Base-by-base conservation (phyloP, 2,797 vertebrate genomes). In the Enteromius thamalakanensis region DNA sequence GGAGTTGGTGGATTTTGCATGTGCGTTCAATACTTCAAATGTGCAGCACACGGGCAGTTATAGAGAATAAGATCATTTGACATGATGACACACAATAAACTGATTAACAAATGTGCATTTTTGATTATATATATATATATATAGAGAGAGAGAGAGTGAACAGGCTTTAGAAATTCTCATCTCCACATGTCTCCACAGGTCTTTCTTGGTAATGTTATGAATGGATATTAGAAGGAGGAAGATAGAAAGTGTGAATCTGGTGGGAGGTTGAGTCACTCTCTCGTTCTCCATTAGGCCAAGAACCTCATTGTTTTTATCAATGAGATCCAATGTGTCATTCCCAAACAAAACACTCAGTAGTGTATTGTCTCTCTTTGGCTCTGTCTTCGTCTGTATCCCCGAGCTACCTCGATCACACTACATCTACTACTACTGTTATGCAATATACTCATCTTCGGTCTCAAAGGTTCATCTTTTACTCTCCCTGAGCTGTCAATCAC, bases 391-490 rank as follows among this genome's bases (percentile, higher is more conserved):
- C 79, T 72, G 19, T 81, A 70, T 74, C 80, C 80, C 58, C 15
- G 29, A 81, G 80, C 70, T 81, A 65, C 58, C 32, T 74, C 70
- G 32, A 64, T 81, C 42, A 49, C 58, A 65, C 69, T 65, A 14
- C 55, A 81, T 81, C 42, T 65, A 65, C 40, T 53, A 26, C 42
- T 76, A 26, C 26, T 26, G 51, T 81, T 81, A 76, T 53, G 79
- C 53, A 81, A 71, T 76, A 42, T 32, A 76, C 40, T 77, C 78
- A 81, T 67, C 34, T 42, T 58, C 55, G 21, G 62, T 80, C 83
- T 76, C 69, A 76, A 74, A 47, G 70, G 62, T 70, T 80, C 72
- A 64, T 77, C 42, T 71, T 81, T 79, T 53, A 4, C 29, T 69
- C 58, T 70, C 76, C 23, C 76, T 69, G 65, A 79, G 40, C 40